Percentiles rank a stretch among this genome's conserved stretches.
Conservation (phyloP, 2,888 invertebrate species). For the Ennomos quercinarius region DNA sequence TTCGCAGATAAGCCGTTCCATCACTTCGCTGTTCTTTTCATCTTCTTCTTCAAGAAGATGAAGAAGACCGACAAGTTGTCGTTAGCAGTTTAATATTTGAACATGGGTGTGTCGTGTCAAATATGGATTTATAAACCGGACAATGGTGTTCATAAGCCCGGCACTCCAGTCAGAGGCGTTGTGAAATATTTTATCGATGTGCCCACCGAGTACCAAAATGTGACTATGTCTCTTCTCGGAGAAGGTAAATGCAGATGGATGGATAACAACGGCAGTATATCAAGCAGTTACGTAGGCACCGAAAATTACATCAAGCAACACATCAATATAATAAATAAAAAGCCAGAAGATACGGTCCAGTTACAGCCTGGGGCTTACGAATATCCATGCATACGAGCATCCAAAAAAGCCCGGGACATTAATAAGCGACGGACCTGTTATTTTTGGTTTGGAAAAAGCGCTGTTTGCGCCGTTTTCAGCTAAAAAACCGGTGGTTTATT, state of each 20-base stretch:
- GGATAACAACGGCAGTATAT: slow-evolving; percentile 7
- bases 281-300: slow-evolving; percentile 17
- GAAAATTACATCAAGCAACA: slow-evolving; percentile 19
- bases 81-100: slow-evolving; percentile 1
- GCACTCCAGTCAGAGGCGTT: slow-evolving; percentile 40
- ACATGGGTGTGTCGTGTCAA: slow-evolving; percentile 40
- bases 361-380: too few relatives aligned
- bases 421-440: slow-evolving; percentile 18
- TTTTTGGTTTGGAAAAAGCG: slow-evolving; percentile 33
- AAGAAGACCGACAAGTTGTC: too few relatives aligned
- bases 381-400: slow-evolving; percentile 19
- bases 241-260: slow-evolving; percentile 40
- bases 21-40: too few relatives aligned
- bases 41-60: too few relatives aligned
- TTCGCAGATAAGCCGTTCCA: too few relatives aligned
- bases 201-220: slow-evolving; percentile 36
- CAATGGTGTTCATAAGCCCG: slow-evolving; percentile 39
- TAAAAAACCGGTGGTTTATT: slow-evolving; percentile 18
- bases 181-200: slow-evolving; percentile 42
- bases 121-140: slow-evolving; percentile 39
- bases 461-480: slow-evolving; percentile 21
- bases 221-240: slow-evolving; percentile 42
- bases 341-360: slow-evolving; percentile 2
- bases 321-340: slow-evolving; percentile 15
- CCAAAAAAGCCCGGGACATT: neutral